These are phyloP conservation scores for Archaeoteleia sp. DNA, from an alignment of 2,888 invertebrate species.

Conservation along the genomic window DNA sequence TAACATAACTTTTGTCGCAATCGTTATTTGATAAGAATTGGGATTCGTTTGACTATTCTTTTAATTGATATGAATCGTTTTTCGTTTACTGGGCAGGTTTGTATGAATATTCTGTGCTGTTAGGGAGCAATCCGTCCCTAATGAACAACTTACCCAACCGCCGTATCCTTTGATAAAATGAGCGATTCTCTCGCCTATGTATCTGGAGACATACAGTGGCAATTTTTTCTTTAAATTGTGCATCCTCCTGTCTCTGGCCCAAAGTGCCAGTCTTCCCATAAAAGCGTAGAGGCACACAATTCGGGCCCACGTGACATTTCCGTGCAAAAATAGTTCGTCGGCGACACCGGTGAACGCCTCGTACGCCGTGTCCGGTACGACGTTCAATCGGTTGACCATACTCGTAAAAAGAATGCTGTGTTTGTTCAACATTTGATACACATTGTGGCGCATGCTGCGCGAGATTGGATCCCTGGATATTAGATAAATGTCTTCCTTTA, in stretches of 20 bases:
- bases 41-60: too few species aligned
- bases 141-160: slow-evolving; percentile 74
- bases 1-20: too few species aligned
- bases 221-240: slow-evolving; percentile 69
- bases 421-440: slow-evolving; percentile 74
- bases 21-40: too few species aligned
- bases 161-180: slow-evolving; percentile 74
- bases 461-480: slow-evolving; percentile 74
- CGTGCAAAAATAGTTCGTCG: slow-evolving; percentile 74
- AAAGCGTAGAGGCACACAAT: slow-evolving; percentile 74
- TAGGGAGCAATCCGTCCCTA: too few species aligned
- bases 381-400: slow-evolving; percentile 74
- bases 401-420: slow-evolving; percentile 75
- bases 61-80: too few species aligned
- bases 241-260: slow-evolving; percentile 72
- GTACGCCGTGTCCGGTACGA: slow-evolving; percentile 73
- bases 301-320: slow-evolving; percentile 74
- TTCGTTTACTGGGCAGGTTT: too few species aligned
- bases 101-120: too few species aligned
- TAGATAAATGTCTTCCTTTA: slow-evolving; percentile 71
- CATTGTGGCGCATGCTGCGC: slow-evolving; percentile 73
- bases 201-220: slow-evolving; percentile 73
- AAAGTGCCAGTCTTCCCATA: slow-evolving; percentile 73
- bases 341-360: slow-evolving; percentile 73
- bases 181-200: slow-evolving; percentile 73